phyloP scores from a whole-genome alignment of 2,797 vertebrate species.

The Picus viridis region DNA sequence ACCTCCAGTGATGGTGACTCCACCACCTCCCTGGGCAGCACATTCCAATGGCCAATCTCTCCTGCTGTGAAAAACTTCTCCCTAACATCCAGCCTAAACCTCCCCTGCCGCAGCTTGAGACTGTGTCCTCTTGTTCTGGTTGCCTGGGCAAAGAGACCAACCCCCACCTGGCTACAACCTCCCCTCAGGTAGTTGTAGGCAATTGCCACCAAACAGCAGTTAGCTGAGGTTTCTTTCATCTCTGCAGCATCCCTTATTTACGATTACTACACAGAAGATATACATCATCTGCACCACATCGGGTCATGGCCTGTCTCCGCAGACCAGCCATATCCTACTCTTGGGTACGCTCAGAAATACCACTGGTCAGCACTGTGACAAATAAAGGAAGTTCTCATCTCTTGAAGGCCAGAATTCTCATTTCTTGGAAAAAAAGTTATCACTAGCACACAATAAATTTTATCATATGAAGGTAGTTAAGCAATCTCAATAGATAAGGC shows the following conservation, averaged over 20 bases:
- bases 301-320: background rate
- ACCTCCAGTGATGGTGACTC: no score
- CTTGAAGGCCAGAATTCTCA: background rate
- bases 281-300: background rate
- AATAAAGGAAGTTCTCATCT: slow-evolving; percentile 8
- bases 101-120: no score
- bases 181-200: no score
- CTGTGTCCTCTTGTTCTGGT: no score
- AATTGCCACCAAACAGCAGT: background rate
- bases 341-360: background rate
- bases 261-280: background rate
- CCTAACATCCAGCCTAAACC: no score
- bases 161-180: no score
- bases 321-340: background rate
- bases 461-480: slow-evolving; percentile 34
- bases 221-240: background rate
- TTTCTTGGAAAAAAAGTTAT: background rate
- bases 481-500: slow-evolving; percentile 37
- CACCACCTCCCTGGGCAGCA: no score
- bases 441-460: slow-evolving; percentile 4
- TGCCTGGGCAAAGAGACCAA: no score
- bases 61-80: no score
- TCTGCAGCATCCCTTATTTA: background rate
- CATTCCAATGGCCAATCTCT: no score
- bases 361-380: background rate